Evolutionary conservation across 2,113 vertebrate genomes (phyloP), one percentile per base, ranked within the genome.

Genomic region (Ictalurus punctatus): DNA sequence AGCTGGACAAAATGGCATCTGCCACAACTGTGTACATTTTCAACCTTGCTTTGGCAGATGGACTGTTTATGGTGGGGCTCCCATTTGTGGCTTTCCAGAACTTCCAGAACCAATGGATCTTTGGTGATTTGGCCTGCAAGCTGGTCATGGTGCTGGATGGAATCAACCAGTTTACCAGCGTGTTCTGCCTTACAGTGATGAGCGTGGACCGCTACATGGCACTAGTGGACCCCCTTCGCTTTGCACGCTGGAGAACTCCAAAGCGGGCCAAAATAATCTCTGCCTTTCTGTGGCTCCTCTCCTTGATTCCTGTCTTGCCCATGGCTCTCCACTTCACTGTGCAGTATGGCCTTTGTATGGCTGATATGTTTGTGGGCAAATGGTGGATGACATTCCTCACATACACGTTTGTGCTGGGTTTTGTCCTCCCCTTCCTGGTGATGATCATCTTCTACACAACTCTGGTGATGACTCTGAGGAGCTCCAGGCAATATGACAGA

Each of bases 131-230:
- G 1, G 92, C 88, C 0, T 96, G 96, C 86, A 95, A 95, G 79
- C 89, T 93, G n/a, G 93, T 96, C 19, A 95, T 96, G 94, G 92
- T 96, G 25, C 92, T 96, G 63, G 96, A 96, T 0, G 95, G 95
- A 84, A 94, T 96, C 89, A 96, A 96, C 93, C 96, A 96, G 91
- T 96, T 96, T 92, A 96, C 96, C 44, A 96, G 96, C 5, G 93
- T 96, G 48, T 96, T 95, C 91, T 96, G 95, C n/a, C 91, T 96
- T 44, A 96, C 95, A 0, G 94, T 89, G 44, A 96, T 96, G 96
- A 96, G 96, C 59, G 27, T 96, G 0, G 96, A 96, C 87, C 95
- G 96, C 30, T 96, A 94, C 91, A 92, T 96, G 95, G 95, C 93
- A 0, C 92, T 96, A 40, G 92, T 91, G 0, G 78, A 95, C 34